Percentiles rank a stretch among this genome's conserved stretches.
Conservation (phyloP, 2,113 vertebrate species). For the Gnathonemus longibarbis region DNA sequence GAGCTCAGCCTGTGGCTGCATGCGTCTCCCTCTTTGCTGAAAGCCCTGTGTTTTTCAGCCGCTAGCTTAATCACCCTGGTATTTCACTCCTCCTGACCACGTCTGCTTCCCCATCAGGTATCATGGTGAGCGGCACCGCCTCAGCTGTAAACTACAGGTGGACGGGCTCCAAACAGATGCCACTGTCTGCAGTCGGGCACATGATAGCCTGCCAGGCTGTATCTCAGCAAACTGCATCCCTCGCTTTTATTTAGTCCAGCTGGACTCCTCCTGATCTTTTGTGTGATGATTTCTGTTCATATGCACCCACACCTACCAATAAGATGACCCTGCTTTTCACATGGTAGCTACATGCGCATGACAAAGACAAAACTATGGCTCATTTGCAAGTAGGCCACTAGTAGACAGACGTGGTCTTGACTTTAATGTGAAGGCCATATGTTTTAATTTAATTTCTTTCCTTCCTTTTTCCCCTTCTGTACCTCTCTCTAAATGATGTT, state of each 20-base stretch:
- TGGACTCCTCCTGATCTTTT: background rate
- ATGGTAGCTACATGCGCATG: background rate
- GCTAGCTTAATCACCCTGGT: background rate
- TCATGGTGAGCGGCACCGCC: background rate
- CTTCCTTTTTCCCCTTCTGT: too few relatives aligned
- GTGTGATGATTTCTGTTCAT: background rate
- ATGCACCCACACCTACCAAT: background rate
- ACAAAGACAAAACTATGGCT: background rate
- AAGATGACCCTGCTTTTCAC: background rate
- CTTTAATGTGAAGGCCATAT: background rate
- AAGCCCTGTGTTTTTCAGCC: background rate
- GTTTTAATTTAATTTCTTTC: too few relatives aligned
- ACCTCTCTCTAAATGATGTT: too few relatives aligned
- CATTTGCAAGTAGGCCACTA: background rate
- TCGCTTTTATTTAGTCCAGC: background rate
- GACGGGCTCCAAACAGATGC: background rate
- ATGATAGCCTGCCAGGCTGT: background rate
- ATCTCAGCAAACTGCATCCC: background rate
- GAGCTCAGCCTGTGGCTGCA: background rate
- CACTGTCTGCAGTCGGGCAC: background rate
- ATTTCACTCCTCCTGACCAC: background rate
- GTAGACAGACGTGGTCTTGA: background rate
- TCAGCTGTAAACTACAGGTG: background rate
- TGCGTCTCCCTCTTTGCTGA: background rate
- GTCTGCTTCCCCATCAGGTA: background rate